A percentile compares a stretch with the other conserved stretches of the same genome.
phyloP scores from a whole-genome alignment of 2,888 invertebrate species.

The Eupithecia exiguata region DNA sequence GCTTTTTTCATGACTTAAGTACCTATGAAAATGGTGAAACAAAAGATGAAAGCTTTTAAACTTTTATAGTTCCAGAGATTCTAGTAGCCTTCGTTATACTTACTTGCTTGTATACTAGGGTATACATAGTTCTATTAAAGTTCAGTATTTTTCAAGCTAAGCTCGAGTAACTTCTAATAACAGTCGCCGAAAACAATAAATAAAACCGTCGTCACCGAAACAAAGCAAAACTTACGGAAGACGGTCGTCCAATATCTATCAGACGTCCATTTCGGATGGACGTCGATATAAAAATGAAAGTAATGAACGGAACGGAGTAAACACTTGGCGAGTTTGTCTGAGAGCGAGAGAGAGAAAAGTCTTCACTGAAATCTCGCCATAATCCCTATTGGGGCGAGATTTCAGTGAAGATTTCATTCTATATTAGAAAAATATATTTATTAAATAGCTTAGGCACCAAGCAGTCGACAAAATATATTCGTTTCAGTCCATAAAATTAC shows the following conservation, averaged over 20 bases:
- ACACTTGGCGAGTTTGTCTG: background rate
- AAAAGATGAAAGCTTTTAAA: constrained; percentile 16
- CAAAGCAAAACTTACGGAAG: constrained; percentile 23
- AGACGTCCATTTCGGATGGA: constrained; percentile 19
- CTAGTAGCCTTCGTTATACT: too few relatives aligned
- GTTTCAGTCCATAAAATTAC: too few relatives aligned
- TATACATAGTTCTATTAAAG: too few relatives aligned
- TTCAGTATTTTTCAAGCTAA: background rate
- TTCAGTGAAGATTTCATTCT: too few relatives aligned
- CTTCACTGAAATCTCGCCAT: too few relatives aligned
- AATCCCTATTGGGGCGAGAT: too few relatives aligned
- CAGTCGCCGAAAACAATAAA: constrained; percentile 34
- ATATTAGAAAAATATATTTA: too few relatives aligned
- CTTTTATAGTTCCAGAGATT: constrained; percentile 7
- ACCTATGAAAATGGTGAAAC: constrained; percentile 18
- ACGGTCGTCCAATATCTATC: constrained; percentile 32
- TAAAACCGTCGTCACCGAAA: constrained; percentile 33
- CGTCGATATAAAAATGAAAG: constrained; percentile 15
- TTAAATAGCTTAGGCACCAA: too few relatives aligned
- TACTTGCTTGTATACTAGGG: too few relatives aligned
- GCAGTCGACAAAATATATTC: too few relatives aligned
- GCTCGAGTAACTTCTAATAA: constrained; percentile 29
- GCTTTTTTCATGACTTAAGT: constrained; percentile 24
- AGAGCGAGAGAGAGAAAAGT: background rate
- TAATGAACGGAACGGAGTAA: background rate